Evolutionary conservation across 30 jellyfish, hydroid and myxozoan genomes (phyloP), one percentile per base, ranked within the genome.

Genomic region (Turritopsis rubra): DNA sequence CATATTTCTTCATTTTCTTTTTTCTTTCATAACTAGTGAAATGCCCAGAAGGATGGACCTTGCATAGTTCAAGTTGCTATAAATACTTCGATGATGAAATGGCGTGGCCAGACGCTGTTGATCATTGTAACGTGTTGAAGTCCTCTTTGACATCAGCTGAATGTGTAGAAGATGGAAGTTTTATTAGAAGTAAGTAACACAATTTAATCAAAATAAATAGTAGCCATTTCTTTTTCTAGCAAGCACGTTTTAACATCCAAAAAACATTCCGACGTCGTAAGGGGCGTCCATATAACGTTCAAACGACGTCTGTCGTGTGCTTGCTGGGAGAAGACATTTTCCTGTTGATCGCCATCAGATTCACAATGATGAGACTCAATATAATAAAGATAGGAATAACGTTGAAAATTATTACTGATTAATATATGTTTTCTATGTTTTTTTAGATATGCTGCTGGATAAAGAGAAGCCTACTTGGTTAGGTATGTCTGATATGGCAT

Each of bases 101-200:
- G 86, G 73, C 90, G 66, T 93, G 99, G 99, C 88, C 90, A 53
- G 99, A 93, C 85, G 96, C 99, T 9, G 94, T 85, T 52, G 99
- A 93, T 79, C 99, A 88, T 66, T 93, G 99, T 85, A 93, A 86
- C 60, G 96, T 93, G 29, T 87, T 93, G 66, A 93, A 93, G 60
- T 88, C 95, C 20, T 93, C 99, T n/a, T 87, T 93, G 30, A 86
- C 84, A 16, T 93, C 99, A 9, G 92, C 88, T 73, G 99, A 93
- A 71, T 84, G 89, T 79, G 27, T 90, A 9, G 94, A 88, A 52
- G 99, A 93, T 25, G 88, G 88, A 65, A 71, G 86, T 21, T 82
- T 65, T 29, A 23, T 82, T 18, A 82, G 75, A 82, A 82, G 88
- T 82, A 82, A 81, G 82, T 74, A 23, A 7, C 54, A 41, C 13